A percentile compares a stretch with the other conserved stretches of the same genome.
Conservation (phyloP, 1,140 invertebrate genomes). For the Drosophila littoralis region DNA sequence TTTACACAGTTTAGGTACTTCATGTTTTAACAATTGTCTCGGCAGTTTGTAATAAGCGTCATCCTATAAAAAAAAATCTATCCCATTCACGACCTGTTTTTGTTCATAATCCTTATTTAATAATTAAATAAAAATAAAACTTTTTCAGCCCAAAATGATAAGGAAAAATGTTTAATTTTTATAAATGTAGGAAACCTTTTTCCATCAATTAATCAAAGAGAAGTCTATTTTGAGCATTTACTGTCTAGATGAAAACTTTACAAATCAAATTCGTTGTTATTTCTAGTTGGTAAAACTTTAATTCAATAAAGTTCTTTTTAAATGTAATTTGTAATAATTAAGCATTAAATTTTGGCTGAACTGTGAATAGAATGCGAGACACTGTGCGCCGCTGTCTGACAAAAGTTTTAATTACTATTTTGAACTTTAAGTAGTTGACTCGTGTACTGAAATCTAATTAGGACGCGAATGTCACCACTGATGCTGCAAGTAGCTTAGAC, state of each 20-base stretch:
- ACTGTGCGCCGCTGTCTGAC: conserved; percentile 70
- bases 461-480: conserved; percentile 55
- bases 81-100: no score
- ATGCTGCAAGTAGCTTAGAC: conserved; percentile 50
- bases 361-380: conserved; percentile 25
- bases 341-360: conserved; percentile 36
- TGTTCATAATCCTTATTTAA: no score
- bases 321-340: conserved; percentile 18
- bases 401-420: conserved; percentile 84
- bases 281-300: background rate
- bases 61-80: no score
- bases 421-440: conserved; percentile 82
- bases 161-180: no score
- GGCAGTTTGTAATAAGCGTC: no score
- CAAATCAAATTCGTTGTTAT: background rate
- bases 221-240: no score
- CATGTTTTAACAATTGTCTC: conserved; percentile 41
- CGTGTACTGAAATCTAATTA: conserved; percentile 83
- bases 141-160: no score
- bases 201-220: no score
- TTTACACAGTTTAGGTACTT: conserved; percentile 35
- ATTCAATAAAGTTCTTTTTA: background rate
- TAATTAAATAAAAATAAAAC: no score
- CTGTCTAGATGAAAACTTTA: no score
- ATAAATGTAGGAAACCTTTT: no score